Evolutionary conservation across 2,113 vertebrate species (phyloP).

Genomic region (Prunella himalayana): DNA sequence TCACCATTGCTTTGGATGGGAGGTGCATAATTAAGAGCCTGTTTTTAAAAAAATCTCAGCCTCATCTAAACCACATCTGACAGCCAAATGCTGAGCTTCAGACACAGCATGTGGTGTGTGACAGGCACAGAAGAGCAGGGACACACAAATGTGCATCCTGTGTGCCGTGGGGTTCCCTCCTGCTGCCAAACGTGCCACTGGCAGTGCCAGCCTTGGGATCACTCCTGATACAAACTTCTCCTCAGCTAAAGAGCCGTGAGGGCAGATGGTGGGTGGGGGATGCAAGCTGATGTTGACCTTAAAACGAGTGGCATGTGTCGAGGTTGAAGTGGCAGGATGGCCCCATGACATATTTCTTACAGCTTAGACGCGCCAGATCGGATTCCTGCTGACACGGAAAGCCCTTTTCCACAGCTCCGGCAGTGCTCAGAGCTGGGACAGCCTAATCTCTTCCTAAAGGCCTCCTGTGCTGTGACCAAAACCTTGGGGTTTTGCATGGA

Average conservation of each 20-base stretch:
- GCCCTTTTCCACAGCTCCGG: constrained; percentile 12
- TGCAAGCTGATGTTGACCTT: neutral
- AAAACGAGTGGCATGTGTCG: rapidly evolving
- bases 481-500: neutral
- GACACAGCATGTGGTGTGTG: rapidly evolving
- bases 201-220: neutral
- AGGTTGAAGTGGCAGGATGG: neutral
- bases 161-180: neutral
- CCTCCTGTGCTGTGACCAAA: neutral
- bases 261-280: neutral
- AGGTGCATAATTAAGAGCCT: neutral
- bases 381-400: neutral
- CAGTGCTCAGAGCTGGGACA: neutral
- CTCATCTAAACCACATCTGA: neutral
- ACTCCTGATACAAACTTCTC: neutral
- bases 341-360: constrained; percentile 26
- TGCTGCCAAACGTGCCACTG: rapidly evolving
- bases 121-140: neutral
- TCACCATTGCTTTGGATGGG: rapidly evolving
- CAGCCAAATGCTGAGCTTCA: neutral
- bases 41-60: neutral
- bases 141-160: neutral
- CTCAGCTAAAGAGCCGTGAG: rapidly evolving
- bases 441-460: neutral
- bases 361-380: neutral